Evolutionary conservation across 2,888 invertebrate genomes (phyloP).

Genomic region (Ornithoptera priamus): DNA sequence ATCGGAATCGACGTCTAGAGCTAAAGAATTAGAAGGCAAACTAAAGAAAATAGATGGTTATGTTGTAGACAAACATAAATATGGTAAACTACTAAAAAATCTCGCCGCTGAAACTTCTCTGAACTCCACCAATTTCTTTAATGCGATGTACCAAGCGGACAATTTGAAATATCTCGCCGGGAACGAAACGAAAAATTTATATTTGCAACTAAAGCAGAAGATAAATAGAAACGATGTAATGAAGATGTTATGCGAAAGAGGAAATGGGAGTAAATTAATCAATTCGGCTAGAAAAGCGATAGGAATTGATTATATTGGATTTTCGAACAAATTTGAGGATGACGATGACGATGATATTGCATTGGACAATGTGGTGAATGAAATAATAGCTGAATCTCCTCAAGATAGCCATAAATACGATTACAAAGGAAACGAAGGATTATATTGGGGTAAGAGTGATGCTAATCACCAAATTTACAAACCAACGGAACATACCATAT

Average conservation of each 20-base stretch:
- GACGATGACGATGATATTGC: slow-evolving; percentile 34
- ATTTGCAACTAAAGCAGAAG: slow-evolving; percentile 61
- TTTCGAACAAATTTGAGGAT: slow-evolving; percentile 31
- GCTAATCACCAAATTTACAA: too few relatives aligned
- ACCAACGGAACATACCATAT: too few relatives aligned
- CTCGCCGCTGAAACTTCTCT: slow-evolving; percentile 47
- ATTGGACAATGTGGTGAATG: slow-evolving; percentile 53
- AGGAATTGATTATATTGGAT: slow-evolving; percentile 33
- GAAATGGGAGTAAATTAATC: slow-evolving; percentile 38
- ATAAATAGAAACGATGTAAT: slow-evolving; percentile 67
- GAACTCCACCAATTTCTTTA: slow-evolving; percentile 59
- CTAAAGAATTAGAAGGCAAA: slow-evolving; percentile 55
- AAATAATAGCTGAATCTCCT: slow-evolving; percentile 54
- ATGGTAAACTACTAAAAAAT: slow-evolving; percentile 46
- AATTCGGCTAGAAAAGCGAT: slow-evolving; percentile 55
- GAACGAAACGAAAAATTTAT: slow-evolving; percentile 54
- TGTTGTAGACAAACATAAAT: slow-evolving; percentile 49
- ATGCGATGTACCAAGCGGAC: slow-evolving; percentile 56
- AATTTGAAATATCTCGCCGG: slow-evolving; percentile 45
- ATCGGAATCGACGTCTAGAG: slow-evolving; percentile 34
- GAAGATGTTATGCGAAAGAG: slow-evolving; percentile 47
- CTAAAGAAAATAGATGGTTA: slow-evolving; percentile 51
- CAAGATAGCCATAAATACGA: slow-evolving; percentile 54
- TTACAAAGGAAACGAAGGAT: slow-evolving; percentile 44
- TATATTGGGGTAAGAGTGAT: slow-evolving; percentile 60